These are phyloP conservation scores for Eudyptes chrysolophus DNA, from an alignment of 2,113 vertebrate genomes.

Conservation along the genomic window DNA sequence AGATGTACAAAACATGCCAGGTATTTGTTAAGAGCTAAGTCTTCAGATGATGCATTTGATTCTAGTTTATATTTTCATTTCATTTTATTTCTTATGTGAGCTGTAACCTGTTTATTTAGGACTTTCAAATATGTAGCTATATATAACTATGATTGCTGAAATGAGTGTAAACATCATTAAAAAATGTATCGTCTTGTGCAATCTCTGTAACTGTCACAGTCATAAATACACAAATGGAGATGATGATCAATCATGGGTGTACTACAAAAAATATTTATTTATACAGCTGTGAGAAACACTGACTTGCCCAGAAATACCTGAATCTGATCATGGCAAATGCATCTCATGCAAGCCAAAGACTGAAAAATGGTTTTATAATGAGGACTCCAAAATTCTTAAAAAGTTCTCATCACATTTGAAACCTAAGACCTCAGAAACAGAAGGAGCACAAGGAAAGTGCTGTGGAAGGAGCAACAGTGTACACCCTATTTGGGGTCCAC, in stretches of 20 bases:
- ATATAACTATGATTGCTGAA: conserved; percentile 24
- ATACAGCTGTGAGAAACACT: background rate
- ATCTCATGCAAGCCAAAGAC: background rate
- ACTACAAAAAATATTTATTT: background rate
- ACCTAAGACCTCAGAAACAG: background rate
- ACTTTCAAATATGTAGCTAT: conserved; percentile 16
- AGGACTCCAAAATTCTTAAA: background rate
- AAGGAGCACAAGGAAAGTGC: background rate
- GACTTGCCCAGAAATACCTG: background rate
- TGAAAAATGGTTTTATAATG: background rate
- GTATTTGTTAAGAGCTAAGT: background rate
- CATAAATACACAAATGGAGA: conserved; percentile 21
- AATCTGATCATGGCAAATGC: background rate
- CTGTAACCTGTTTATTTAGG: conserved; percentile 10
- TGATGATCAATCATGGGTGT: background rate
- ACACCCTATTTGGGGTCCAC: background rate
- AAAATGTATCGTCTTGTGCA: conserved; percentile 5
- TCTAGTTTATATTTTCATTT: conserved; percentile 7
- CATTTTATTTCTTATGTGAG: background rate
- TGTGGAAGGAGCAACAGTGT: background rate
- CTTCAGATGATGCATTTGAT: background rate
- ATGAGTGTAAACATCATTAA: conserved; percentile 34
- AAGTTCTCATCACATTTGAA: background rate
- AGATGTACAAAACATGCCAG: background rate
- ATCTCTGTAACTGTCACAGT: background rate